phyloP scores from a whole-genome alignment of 2,888 invertebrate species.

The Norana najaformis region DNA sequence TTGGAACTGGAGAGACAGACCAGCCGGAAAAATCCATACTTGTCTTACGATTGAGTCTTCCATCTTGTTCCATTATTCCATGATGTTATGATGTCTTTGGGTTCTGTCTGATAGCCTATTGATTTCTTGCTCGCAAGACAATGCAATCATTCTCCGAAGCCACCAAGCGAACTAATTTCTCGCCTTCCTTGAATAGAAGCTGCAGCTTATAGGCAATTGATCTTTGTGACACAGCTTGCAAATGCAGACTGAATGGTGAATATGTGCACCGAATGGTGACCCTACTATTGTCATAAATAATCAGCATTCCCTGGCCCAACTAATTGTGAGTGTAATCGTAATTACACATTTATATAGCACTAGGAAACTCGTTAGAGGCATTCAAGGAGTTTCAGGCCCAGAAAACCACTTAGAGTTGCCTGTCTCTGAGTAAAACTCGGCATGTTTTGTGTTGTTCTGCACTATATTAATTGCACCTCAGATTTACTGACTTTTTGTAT shows the following conservation, averaged over 20 bases:
- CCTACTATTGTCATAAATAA: not conserved
- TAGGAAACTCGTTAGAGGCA: not conserved
- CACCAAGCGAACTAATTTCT: not conserved
- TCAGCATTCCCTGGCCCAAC: not conserved
- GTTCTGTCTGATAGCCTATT: not conserved
- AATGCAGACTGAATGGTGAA: not conserved
- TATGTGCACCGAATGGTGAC: not conserved
- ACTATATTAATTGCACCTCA: not conserved
- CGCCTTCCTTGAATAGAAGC: not conserved
- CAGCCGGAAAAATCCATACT: not conserved
- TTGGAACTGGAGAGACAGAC: not conserved
- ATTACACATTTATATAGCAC: not conserved
- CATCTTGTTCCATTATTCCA: not conserved
- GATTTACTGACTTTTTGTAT: not conserved
- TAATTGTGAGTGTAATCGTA: not conserved
- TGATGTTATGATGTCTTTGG: not conserved
- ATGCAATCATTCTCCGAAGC: not conserved
- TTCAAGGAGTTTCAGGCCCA: not conserved
- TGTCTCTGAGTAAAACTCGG: not conserved
- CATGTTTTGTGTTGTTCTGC: not conserved
- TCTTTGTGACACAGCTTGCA: not conserved
- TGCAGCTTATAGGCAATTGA: not conserved
- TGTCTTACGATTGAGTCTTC: not conserved
- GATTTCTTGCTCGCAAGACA: slow-evolving; percentile 13
- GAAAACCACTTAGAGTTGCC: not conserved